Percentiles rank a stretch among this genome's conserved stretches.
Conservation (phyloP, 2,888 invertebrate genomes). For the Morpho achilles region DNA sequence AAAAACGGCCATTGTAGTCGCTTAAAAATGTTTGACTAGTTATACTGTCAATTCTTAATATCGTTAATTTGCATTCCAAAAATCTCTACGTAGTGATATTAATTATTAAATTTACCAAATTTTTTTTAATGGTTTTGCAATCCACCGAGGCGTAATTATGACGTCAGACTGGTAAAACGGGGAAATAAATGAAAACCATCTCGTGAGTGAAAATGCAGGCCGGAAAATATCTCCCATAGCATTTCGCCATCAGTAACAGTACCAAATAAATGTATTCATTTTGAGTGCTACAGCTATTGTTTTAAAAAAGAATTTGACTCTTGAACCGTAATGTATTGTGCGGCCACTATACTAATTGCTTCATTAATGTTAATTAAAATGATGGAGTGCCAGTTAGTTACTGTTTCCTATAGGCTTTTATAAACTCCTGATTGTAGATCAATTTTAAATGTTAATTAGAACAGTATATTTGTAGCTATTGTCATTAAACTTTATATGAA, state of each 20-base stretch:
- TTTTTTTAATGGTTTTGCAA: too few species aligned
- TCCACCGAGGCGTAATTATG: conserved; percentile 53
- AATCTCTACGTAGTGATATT: too few species aligned
- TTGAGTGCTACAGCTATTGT: conserved; percentile 61
- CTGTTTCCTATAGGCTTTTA: conserved; percentile 20
- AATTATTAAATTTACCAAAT: too few species aligned
- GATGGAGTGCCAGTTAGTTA: conserved; percentile 30
- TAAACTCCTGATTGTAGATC: conserved; percentile 14
- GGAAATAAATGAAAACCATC: conserved; percentile 72
- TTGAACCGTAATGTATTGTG: conserved; percentile 46
- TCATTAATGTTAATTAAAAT: conserved; percentile 56
- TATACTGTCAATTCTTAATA: too few species aligned
- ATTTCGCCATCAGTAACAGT: conserved; percentile 58
- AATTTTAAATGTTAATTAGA: conserved; percentile 23
- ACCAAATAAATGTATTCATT: conserved; percentile 68
- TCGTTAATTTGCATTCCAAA: too few species aligned
- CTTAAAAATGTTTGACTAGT: too few species aligned
- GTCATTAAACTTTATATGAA: background rate
- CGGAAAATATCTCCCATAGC: conserved; percentile 62
- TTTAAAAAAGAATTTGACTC: conserved; percentile 52
- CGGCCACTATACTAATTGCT: conserved; percentile 50
- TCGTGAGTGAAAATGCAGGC: conserved; percentile 60
- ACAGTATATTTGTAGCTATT: conserved; percentile 11
- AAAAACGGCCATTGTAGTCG: too few species aligned
- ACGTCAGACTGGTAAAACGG: conserved; percentile 67